Base-by-base conservation (phyloP, 2,113 vertebrate species). In the Brachypodius melanocephalos region DNA sequence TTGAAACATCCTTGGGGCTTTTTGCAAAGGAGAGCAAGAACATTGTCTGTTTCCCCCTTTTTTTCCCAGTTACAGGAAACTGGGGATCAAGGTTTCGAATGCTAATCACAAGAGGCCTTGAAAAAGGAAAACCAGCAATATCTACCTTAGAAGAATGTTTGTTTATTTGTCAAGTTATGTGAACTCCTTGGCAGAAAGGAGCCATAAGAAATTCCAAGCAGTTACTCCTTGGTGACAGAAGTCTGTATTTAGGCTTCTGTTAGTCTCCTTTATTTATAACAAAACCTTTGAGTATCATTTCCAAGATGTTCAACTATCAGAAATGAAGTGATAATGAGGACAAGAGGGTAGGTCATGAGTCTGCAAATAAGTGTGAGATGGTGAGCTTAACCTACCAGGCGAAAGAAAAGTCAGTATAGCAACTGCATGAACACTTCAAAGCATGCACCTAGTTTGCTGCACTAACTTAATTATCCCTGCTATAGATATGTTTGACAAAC, bases 391-490 rank as follows among this genome's bases (percentile, higher is more conserved):
- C 92, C 91, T 97, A 92, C 88, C 82, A 96, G 96, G 97, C 95
- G 96, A 97, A 96, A 95, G 96, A 96, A 97, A 96, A 97, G 97
- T 96, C 97, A 97, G 95, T 54, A 17, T 91, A 92, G 94, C 97
- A 97, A 96, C 97, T 97, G 97, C 86, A 69, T 20, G 86, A 89
- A 72, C 80, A 95, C 97, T 97, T 98, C 97, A 98, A 98, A 98
- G 97, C 93, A 18, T 38, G 88, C n/a, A 85, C 92, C 93, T 94
- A 80, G 95, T 96, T 97, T 96, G 85, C 94, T 97, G 91, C 69
- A 17, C 95, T 98, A 97, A 98, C 97, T 97, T 97, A 98, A 98
- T 98, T 98, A 98, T 97, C 95, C 73, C 94, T 77, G 95, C 95
- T 97, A 96, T 95, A 96, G 97, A 98, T 98, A 97, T 57, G 92